phyloP scores from a whole-genome alignment of 2,888 invertebrate species.

The Cataglyphis livida region DNA sequence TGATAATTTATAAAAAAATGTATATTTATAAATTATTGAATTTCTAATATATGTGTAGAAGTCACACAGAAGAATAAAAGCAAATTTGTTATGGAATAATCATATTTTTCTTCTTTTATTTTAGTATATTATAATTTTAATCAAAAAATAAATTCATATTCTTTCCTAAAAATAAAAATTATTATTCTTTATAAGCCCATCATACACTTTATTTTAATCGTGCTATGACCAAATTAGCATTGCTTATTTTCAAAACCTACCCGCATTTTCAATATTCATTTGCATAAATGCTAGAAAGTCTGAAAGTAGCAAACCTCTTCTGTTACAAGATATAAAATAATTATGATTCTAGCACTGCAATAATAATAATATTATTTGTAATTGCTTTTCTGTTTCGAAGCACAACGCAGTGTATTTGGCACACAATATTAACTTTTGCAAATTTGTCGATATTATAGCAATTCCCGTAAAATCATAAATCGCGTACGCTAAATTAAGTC shows the following conservation, averaged over 20 bases:
- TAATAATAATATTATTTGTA: constrained; percentile 12
- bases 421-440: constrained; percentile 21
- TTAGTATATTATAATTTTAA: not conserved
- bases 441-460: constrained; percentile 37
- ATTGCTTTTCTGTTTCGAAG: not conserved
- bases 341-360: constrained; percentile 18
- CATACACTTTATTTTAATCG: not conserved
- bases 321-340: constrained; percentile 15
- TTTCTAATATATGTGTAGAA: not conserved
- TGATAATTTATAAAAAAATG: not conserved
- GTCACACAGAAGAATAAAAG: too few relatives aligned
- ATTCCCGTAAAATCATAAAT: constrained; percentile 8
- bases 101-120: not conserved
- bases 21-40: not conserved
- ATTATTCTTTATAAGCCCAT: not conserved
- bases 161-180: not conserved
- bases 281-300: constrained; percentile 36
- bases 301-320: constrained; percentile 6
- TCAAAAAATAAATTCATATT: not conserved
- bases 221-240: not conserved
- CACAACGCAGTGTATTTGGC: not conserved
- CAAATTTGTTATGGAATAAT: not conserved
- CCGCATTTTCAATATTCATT: constrained; percentile 26
- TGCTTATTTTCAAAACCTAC: constrained; percentile 33
- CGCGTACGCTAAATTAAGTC: constrained; percentile 29